Conservation (phyloP, 64 coral and sea anemone genomes). For the Dendronephthya gigantea region DNA sequence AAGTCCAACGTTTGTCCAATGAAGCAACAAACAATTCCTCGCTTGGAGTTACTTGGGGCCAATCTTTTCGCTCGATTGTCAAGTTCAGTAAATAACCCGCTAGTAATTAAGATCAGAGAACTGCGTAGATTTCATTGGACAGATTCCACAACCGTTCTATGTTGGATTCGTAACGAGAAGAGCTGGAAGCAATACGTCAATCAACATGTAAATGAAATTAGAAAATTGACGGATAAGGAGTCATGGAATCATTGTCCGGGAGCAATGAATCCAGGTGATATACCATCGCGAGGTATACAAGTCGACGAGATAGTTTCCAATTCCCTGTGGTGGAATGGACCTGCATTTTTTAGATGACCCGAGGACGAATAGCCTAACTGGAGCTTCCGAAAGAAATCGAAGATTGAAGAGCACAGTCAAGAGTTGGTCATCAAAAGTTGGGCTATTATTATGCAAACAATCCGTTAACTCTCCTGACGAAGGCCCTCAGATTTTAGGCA, state of each 20-base stretch:
- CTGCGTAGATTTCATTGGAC: not conserved
- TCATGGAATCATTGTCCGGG: conserved; percentile 8
- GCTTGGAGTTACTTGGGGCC: conserved; percentile 7
- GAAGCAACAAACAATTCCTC: not conserved
- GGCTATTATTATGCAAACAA: no score
- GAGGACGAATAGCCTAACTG: conserved; percentile 6
- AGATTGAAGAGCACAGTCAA: no score
- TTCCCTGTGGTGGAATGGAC: not conserved
- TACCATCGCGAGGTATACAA: not conserved
- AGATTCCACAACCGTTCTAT: not conserved
- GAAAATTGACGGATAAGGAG: not conserved
- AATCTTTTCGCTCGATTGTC: not conserved
- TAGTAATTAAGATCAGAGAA: not conserved
- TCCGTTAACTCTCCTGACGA: no score
- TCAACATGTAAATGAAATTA: not conserved
- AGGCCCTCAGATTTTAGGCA: no score
- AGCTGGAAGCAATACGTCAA: not conserved
- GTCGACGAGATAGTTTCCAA: not conserved
- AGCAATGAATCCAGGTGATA: not conserved
- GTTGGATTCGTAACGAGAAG: not conserved
- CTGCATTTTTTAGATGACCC: not conserved
- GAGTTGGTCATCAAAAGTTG: no score
- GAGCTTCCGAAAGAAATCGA: not conserved
- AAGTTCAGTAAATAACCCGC: not conserved
- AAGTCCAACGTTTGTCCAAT: conserved; percentile 1